Evolutionary conservation across 2,888 invertebrate species (phyloP), one percentile per base, ranked within the genome.

Genomic region (Pterostichus niger): DNA sequence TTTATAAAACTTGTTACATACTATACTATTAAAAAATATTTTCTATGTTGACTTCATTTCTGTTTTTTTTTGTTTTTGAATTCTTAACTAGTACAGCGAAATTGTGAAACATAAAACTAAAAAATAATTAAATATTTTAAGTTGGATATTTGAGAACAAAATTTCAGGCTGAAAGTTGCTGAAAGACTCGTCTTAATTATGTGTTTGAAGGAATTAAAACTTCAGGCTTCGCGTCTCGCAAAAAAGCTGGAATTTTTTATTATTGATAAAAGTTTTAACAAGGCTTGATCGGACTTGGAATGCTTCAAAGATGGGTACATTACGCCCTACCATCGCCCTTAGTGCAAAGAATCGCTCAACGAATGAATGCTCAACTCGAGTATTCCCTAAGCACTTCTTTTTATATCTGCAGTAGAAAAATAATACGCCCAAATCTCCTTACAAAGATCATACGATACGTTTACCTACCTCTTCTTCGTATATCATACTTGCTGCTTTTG

Each of bases 231-330:
- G 44, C 68, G 68, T 71, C 44, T 71, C 31, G 44, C 68, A 71
- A 44, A 71, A 44, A 71, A 71, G 68, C 68, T 71, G 68, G 68
- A 71, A 71, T 71, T 44, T 71, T 71, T 71, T 71, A 71, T 71
- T 71, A 71, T 71, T 71, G 68, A 71, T 71, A 71, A 71, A 71
- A 71, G 68, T 71, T 71, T 71, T 44, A 71, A 71, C 68, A 71
- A 71, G 64, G 64, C 64, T 64, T 35, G 64, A 64, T 64, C 64
- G 13, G 68, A 71, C 17, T 71, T 71, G 68, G 24, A 71, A 71
- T 71, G 13, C 68, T 71, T 71, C 44, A 44, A 17, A 64, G 64
- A 64, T 64, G 68, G 68, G 68, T 44, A 71, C 44, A 44, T 71
- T 44, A 64, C 59, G 59, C 24, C 59, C 49, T 49, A 49, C 49